Evolutionary conservation across 2,113 vertebrate species (phyloP), one percentile per base, ranked within the genome.

Genomic region (Harpagus bidentatus): DNA sequence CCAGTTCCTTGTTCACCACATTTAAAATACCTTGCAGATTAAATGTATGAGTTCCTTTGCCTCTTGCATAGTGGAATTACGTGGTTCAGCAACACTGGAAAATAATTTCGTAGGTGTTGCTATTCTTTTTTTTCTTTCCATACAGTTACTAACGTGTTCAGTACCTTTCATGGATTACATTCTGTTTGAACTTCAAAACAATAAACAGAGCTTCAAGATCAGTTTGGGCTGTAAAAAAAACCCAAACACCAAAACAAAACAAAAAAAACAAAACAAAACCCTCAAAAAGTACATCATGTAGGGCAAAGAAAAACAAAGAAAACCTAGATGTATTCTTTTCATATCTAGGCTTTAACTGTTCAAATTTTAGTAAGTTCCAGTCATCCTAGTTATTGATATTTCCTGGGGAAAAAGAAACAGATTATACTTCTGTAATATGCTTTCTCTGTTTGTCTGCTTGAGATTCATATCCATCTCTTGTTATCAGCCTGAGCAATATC

Each of bases 191-290:
- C 42, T 59, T 74, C 6, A 50, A 59, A 72, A 59, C 7, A 77
- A 63, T 45, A 58, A 90, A n/a, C 4, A 43, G 19, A 80, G 4
- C 9, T 66, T 89, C 29, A 72, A 55, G n/a, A 72, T n/a, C 8
- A 23, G 16, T 50, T 31, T 91, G 43, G 80, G 34, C 14, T 20
- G 3, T 34, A 47, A 79, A 91, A 38, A 42, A 36, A 17, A 7
- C 6, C 15, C 5, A 7, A 32, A 17, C 6, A 8, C 5, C 22
- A 4, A 9, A 59, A 1, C 14, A 26, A 12, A 36, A 17, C 26
- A 8, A 20, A 52, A 50, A 50, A 50, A 22, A 12, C 1, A 53
- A 53, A 71, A 17, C 7, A 43, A 61, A 22, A 9, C 2, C 4
- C 7, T 5, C 3, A 1, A 11, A 40, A 77, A 65, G 6, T 38